A percentile compares a stretch with the other conserved stretches of the same genome.
Conservation (phyloP, 2,797 vertebrate genomes). For the Ciconia nigra region DNA sequence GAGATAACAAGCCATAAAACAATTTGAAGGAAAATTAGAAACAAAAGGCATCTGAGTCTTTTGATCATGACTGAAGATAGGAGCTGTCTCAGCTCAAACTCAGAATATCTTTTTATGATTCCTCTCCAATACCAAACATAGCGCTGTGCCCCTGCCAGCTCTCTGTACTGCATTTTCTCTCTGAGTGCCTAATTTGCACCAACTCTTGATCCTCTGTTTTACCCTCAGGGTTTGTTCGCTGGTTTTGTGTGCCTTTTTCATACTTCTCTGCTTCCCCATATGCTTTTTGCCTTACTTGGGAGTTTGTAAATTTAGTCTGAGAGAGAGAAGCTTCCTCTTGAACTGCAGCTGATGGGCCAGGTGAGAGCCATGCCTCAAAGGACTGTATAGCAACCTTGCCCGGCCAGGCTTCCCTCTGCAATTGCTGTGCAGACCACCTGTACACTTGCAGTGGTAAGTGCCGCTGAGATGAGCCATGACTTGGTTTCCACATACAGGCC, state of each 20-base stretch:
- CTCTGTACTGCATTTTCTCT: not conserved
- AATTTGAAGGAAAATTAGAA: slow-evolving; percentile 9
- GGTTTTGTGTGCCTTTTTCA: not conserved
- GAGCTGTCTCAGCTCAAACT: not conserved
- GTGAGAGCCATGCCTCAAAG: not conserved
- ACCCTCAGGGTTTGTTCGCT: not conserved
- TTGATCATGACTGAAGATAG: not conserved
- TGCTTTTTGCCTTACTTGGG: not conserved
- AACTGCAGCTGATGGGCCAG: not conserved
- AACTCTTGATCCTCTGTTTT: not conserved
- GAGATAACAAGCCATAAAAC: not conserved
- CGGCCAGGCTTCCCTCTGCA: not conserved
- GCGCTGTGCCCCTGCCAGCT: not conserved
- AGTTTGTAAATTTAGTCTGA: not conserved
- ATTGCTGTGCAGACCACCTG: not conserved
- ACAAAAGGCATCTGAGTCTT: slow-evolving; percentile 8
- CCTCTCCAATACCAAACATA: not conserved
- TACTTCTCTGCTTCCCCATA: not conserved
- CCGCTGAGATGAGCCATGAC: not conserved
- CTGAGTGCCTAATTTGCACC: not conserved
- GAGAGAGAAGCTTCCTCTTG: not conserved
- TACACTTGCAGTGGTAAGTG: not conserved
- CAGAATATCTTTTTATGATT: slow-evolving; percentile 1
- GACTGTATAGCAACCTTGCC: not conserved
- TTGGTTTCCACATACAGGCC: not conserved